Base-by-base conservation (phyloP, 2,888 invertebrate genomes). In the Oxycera nigricornis region DNA sequence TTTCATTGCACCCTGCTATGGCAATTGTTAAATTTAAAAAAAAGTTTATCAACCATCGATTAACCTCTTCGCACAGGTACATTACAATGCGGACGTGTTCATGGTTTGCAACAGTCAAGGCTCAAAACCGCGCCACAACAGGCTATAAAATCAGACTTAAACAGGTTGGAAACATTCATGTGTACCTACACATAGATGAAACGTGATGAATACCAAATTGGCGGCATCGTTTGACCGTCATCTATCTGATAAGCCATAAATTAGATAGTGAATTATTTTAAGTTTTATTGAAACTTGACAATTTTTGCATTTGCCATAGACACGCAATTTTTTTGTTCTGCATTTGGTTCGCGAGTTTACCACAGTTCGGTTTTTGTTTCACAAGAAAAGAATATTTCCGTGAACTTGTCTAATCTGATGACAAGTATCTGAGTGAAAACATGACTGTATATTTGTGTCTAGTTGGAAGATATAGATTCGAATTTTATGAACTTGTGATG, bases 241-340 rank as follows among this genome's bases (percentile, higher is more conserved):
- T 46, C 73, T 41, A 72, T 73, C 62, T 46, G 73, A 73, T 73
- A 73, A 61, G 59, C 50, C 46, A 73, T 73, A 73, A 73, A 73
- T 73, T 61, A 73, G 61, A 30, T 62, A 46, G 62, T 62, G 73
- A 73, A 73, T 62, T 73, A 73, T 73, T 62, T 73, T 73, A 62
- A 73, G 52, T 73, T 73, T 73, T 73, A 73, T 73, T 73, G 73
- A 46, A 73, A 73, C 62, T 73, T 73, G 73, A 73, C 73, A 73
- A 73, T 73, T 70, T 55, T 52, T 73, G 73, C 62, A 26, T 72
- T 72, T 22, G 46, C 41, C 31, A 52, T 35, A 72, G 24, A 59
- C 14, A 14, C 7, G n/a, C 11, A 7, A 46, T 3, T 46, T n/a
- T n/a, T n/a, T n/a, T 14, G 17, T 46, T 46, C 17, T 46, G 46